Evolutionary conservation across 2,113 vertebrate species (phyloP), one percentile per base, ranked within the genome.

Genomic region (Jacana jacana): DNA sequence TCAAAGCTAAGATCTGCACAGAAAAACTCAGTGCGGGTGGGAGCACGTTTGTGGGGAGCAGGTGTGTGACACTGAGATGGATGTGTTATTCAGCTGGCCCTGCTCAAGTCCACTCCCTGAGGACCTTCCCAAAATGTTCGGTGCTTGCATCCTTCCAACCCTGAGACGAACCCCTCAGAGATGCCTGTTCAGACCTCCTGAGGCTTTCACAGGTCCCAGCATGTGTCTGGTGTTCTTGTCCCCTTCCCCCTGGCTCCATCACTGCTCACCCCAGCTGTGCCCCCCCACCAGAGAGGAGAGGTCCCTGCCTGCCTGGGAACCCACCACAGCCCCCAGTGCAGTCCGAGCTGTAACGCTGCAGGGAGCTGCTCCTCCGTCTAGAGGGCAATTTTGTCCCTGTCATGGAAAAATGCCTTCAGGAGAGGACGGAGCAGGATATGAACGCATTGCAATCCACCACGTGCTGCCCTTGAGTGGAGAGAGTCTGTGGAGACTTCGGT

Each of bases 401-500:
- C 55, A 1, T 33, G 66, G 76, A 58, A 73, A 92, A 88, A 49
- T 30, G 14, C 83, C 73, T 84, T 39, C 85, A 65, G 91, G 79
- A 73, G 77, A 63, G 42, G 63, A 27, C 42, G 0, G 0, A 73
- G 86, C 80, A 81, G 92, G 86, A 80, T 89, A 61, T 77, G 85
- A 87, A 55, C 9, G 3, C 71, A 10, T 8, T 64, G 66, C 89
- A 87, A 58, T 51, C 80, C 88, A 39, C 75, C 88, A 89, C 6
- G 35, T 89, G 86, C 95, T 86, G 91, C 89, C 76, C 87, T 81
- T 39, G 70, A 81, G 94, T 20, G 86, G 73, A 66, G 92, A 57
- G 51, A 37, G 69, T 76, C 93, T 88, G 55, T 17, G 49, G 82
- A 91, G 93, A 70, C 71, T 60, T 58, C 3, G 16, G 64, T 33